Evolutionary conservation across 2,888 invertebrate genomes (phyloP).

Genomic region (Azorinus chamasolen): DNA sequence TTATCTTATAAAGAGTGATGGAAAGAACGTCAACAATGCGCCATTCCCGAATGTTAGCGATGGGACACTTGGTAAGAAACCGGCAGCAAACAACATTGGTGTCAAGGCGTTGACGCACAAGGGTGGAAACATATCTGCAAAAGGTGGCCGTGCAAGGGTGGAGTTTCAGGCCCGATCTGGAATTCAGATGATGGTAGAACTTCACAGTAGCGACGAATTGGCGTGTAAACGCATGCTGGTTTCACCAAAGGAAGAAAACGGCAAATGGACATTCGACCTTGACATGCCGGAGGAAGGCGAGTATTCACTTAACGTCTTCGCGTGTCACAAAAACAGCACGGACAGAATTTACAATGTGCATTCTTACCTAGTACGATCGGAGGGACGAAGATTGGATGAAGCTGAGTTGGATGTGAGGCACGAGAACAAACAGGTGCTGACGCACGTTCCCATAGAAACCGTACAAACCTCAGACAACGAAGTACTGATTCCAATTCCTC

Average conservation of each 20-base stretch:
- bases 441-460: conserved; percentile 73
- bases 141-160: conserved; percentile 72
- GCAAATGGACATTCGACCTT: conserved; percentile 79
- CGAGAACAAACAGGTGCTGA: conserved; percentile 65
- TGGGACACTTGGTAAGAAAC: conserved; percentile 74
- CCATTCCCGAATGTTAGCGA: conserved; percentile 82
- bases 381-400: conserved; percentile 68
- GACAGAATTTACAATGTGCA: conserved; percentile 78
- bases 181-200: conserved; percentile 80
- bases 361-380: conserved; percentile 77
- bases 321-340: conserved; percentile 72
- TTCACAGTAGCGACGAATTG: conserved; percentile 77
- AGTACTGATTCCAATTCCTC: conserved; percentile 77
- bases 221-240: conserved; percentile 73
- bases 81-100: conserved; percentile 72
- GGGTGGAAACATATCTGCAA: conserved; percentile 69
- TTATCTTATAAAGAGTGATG: conserved; percentile 80
- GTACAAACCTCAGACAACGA: conserved; percentile 81
- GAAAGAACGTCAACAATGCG: conserved; percentile 66
- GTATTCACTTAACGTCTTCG: conserved; percentile 83
- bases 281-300: conserved; percentile 81
- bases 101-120: conserved; percentile 77
- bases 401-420: conserved; percentile 56
- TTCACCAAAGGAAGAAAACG: conserved; percentile 67
- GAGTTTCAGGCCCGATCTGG: conserved; percentile 76